Base-by-base conservation (phyloP, 92 coral and sea anemone species). In the Phenganax stokvisi region DNA sequence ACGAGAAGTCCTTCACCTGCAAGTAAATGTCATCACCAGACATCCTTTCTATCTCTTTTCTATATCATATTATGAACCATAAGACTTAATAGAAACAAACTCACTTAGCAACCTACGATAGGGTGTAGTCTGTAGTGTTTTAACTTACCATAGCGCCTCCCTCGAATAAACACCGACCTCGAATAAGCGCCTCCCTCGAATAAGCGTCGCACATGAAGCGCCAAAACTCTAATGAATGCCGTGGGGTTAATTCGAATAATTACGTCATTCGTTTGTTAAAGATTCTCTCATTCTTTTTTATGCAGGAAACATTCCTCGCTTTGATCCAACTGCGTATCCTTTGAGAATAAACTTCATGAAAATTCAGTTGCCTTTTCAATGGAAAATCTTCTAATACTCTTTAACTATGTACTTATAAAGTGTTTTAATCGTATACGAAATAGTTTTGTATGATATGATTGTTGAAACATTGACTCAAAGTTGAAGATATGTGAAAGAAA, bases 261-360 rank as follows among this genome's bases (percentile, higher is more conserved):
- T 37, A 37, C 47, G 2, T 37, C 47, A 37, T 0, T 5, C 0
- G 47, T 37, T 37, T 37, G 47, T 37, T 37, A 37, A 37, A 37
- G 12, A 66, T 12, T 83, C 59, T 27, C 0, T 75, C 13, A 12
- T 16, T 80, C 56, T 75, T 76, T 20, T 83, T 75, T 5, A 74
- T 90, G 91, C 64, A 63, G 88, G 89, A 61, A 82, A 87, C 70
- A 76, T 82, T n/a, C 98, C 97, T 28, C 90, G 97, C 28, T 93
- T 93, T 58, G 92, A 93, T 83, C 98, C 98, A 4, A 93, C 98
- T 0, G 98, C 98, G 98, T 93, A 93, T 93, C 97, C 97, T 91
- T 93, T 83, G 20, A 10, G 9, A 54, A 5, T 0, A 72, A 30
- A 51, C 52, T 69, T 51, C 8, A 69, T 20, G 31, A 20, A 12